phyloP scores from a whole-genome alignment of 2,797 vertebrate species.

The Masticophis lateralis region DNA sequence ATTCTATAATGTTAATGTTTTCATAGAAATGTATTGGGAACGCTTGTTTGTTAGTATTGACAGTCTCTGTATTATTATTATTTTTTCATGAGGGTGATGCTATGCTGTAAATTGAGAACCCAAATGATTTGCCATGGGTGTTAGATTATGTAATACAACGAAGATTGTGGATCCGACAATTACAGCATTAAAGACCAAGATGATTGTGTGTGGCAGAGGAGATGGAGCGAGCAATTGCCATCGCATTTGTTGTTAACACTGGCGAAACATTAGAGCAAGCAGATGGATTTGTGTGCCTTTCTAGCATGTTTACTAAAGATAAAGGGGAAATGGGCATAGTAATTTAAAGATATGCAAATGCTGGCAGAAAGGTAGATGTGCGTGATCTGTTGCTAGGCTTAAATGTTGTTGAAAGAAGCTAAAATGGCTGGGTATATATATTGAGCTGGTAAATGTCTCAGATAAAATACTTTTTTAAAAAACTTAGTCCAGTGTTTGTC shows the following conservation, averaged over 20 bases:
- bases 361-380: not conserved
- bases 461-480: not conserved
- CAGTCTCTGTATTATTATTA: not conserved
- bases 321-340: not conserved
- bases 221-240: not conserved
- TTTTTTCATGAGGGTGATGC: not conserved
- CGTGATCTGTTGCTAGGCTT: not conserved
- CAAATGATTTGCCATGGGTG: not conserved
- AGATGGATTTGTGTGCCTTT: not conserved
- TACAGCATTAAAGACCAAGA: not conserved
- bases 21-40: not conserved
- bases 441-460: not conserved
- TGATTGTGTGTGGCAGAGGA: not conserved
- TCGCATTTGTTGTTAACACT: not conserved
- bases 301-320: not conserved
- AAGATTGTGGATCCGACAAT: not conserved
- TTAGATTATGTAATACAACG: not conserved
- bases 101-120: not conserved
- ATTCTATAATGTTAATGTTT: not conserved
- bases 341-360: not conserved
- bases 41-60: not conserved
- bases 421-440: not conserved
- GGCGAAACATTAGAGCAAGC: not conserved
- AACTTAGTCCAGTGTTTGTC: not conserved
- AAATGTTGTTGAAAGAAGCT: not conserved